A percentile compares a stretch with the other conserved stretches of the same genome.
phyloP scores from a whole-genome alignment of 2,113 vertebrate genomes.

The Calyptomena viridis region DNA sequence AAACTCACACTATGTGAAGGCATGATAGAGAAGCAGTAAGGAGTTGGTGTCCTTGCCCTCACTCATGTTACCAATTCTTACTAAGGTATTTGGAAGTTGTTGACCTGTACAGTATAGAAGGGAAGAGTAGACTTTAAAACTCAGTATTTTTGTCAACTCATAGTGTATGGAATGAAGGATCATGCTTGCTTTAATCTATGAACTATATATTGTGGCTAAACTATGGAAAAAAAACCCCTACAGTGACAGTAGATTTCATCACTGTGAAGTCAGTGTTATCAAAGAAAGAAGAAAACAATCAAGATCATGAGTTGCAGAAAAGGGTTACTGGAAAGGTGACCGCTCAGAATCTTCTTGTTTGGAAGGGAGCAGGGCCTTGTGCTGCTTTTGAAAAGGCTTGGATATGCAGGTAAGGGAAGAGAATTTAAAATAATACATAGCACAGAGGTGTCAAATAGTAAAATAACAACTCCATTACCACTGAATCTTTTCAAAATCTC shows the following conservation, averaged over 20 bases:
- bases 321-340: not conserved
- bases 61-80: not conserved
- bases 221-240: not conserved
- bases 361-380: not conserved
- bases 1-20: not conserved
- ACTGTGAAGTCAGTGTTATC: not conserved
- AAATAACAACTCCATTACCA: not conserved
- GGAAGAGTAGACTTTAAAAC: not conserved
- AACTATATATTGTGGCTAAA: not conserved
- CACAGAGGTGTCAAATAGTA: not conserved
- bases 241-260: not conserved
- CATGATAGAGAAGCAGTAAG: not conserved
- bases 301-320: fast-evolving
- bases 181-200: not conserved
- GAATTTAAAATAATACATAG: not conserved
- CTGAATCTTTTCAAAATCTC: not conserved
- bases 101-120: not conserved
- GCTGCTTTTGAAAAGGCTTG: not conserved
- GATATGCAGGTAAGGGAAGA: not conserved
- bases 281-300: not conserved
- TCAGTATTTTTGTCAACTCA: not conserved
- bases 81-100: not conserved
- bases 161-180: not conserved
- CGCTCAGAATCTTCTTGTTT: not conserved
- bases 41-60: not conserved